Evolutionary conservation across 2,113 vertebrate species (phyloP), one percentile per base, ranked within the genome.

Genomic region (Naja naja): DNA sequence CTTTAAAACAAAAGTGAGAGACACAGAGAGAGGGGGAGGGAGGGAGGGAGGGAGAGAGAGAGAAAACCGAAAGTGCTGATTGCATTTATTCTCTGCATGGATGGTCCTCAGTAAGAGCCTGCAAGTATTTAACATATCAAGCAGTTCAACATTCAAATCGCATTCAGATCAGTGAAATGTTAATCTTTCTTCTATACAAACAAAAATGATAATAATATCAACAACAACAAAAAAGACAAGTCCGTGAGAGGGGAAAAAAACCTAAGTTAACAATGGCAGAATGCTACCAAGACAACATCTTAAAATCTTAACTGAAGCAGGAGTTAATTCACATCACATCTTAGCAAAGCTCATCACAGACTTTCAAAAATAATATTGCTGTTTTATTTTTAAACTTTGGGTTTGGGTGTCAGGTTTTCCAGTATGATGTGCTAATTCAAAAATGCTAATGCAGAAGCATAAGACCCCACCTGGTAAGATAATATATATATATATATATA

Each of bases 321-420:
- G 96, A 95, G 96, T 94, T 93, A 97, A 96, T 94, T 97, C 97
- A 96, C 97, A 97, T 96, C 95, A 94, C 97, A 97, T 97, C 96
- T 93, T 96, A 97, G 97, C 96, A 97, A 96, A 97, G 97, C 97
- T 97, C 96, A 97, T 97, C 96, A 97, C 92, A 60, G 93, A 95
- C 92, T 90, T 89, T 47, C 56, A 60, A 93, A 93, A 93, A 96
- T 90, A 92, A 69, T 89, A 91, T 90, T 94, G 94, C 91, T 43
- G 93, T 95, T 96, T 89, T 95, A 96, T 96, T 94, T 94, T 93
- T 53, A 93, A 97, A 95, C 95, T 95, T 94, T 92, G 91, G 91
- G 95, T 96, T 96, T 94, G 94, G 95, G 96, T 97, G 95, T 94
- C 96, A 94, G 96, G 93, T 81, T 96, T 97, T 96, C 97, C 94